Conservation (phyloP, 2,797 vertebrate genomes). For the Leptatherina wallacei region DNA sequence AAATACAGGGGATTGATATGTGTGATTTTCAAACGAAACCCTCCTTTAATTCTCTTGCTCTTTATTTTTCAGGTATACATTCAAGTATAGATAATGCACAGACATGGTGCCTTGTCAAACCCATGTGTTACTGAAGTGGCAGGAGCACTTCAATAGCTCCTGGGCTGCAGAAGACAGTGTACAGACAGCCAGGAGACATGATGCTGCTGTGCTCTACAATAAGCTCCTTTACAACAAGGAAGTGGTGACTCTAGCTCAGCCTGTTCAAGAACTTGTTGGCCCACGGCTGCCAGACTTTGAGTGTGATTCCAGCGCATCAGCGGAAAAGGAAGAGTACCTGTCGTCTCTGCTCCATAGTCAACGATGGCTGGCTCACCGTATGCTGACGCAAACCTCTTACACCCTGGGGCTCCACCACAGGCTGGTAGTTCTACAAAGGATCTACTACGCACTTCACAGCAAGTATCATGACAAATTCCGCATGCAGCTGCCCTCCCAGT, state of each 20-base stretch:
- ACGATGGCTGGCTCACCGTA: constrained; percentile 83
- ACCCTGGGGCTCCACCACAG: constrained; percentile 83
- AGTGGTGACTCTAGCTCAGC: constrained; percentile 84
- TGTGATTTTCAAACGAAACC: constrained; percentile 7
- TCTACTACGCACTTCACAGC: constrained; percentile 86
- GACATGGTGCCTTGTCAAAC: constrained; percentile 87
- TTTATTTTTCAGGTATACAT: constrained; percentile 62
- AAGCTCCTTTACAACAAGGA: constrained; percentile 86
- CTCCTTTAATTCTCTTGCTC: neutral
- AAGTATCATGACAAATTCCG: constrained; percentile 87
- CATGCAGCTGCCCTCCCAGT: constrained; percentile 73
- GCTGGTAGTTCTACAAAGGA: constrained; percentile 83
- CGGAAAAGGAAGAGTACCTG: constrained; percentile 85
- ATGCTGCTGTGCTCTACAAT: constrained; percentile 79
- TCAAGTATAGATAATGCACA: constrained; percentile 79
- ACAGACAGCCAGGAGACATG: constrained; percentile 75
- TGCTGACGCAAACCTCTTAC: constrained; percentile 84
- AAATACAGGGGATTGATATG: constrained; percentile 2
- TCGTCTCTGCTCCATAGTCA: constrained; percentile 85
- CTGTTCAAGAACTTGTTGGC: constrained; percentile 84
- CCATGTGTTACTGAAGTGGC: constrained; percentile 87
- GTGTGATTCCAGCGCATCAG: constrained; percentile 80
- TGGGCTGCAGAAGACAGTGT: constrained; percentile 85
- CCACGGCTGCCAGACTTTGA: constrained; percentile 87
- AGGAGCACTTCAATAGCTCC: constrained; percentile 88